Evolutionary conservation across 2,797 vertebrate genomes (phyloP).

Genomic region (Oceanodroma leucorhoa): DNA sequence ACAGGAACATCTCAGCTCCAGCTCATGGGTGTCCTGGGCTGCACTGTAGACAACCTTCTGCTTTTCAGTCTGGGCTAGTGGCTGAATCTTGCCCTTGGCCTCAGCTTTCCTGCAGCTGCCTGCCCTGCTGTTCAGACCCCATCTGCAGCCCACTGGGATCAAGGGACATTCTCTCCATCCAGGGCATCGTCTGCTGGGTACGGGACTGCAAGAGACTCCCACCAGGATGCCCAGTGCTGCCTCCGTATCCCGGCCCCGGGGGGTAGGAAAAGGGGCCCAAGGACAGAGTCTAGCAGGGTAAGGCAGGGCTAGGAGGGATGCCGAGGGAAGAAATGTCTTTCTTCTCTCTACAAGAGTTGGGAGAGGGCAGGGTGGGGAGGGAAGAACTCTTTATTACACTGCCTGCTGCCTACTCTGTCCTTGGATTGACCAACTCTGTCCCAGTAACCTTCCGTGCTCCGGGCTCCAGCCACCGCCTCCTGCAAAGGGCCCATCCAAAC

Average conservation of each 20-base stretch:
- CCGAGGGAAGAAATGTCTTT: not conserved
- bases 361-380: not conserved
- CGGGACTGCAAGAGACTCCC: not conserved
- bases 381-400: not conserved
- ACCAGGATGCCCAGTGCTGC: not conserved
- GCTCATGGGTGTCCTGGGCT: not conserved
- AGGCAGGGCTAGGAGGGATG: not conserved
- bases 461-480: no score
- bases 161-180: not conserved
- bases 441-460: accelerated
- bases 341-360: not conserved
- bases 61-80: not conserved
- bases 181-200: not conserved
- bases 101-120: not conserved
- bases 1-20: not conserved
- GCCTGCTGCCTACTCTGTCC: not conserved
- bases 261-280: not conserved
- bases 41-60: not conserved
- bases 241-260: not conserved
- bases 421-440: not conserved
- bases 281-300: not conserved
- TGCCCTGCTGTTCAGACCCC: not conserved
- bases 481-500: not conserved
- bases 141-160: not conserved
- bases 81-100: not conserved